Evolutionary conservation across 2,888 invertebrate genomes (phyloP).

Genomic region (Drosophila macrospina): DNA sequence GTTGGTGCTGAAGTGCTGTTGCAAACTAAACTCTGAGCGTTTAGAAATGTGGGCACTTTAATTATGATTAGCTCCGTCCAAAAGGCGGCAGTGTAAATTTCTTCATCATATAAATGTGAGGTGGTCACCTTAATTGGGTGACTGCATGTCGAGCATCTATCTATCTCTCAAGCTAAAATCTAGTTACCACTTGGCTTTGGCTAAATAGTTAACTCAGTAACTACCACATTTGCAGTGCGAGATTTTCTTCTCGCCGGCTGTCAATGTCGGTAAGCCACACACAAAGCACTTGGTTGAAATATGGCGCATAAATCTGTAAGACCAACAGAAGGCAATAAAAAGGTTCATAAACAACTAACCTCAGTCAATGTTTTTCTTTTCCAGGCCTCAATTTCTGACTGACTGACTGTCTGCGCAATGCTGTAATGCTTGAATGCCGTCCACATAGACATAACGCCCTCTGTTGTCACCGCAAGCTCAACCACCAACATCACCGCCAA

Average conservation of each 20-base stretch:
- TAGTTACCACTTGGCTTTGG: background rate
- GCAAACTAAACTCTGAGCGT: background rate
- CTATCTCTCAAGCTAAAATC: background rate
- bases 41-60: background rate
- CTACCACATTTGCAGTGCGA: slow-evolving; percentile 13
- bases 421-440: slow-evolving; percentile 8
- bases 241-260: slow-evolving; percentile 1
- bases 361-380: slow-evolving; percentile 59
- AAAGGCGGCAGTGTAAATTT: background rate
- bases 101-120: background rate
- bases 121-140: background rate
- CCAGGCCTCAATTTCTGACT: slow-evolving; percentile 25
- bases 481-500: slow-evolving; percentile 35
- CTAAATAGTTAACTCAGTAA: slow-evolving; percentile 9
- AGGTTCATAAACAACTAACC: slow-evolving; percentile 77
- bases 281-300: slow-evolving; percentile 58
- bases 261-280: slow-evolving; percentile 29
- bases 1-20: background rate
- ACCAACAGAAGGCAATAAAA: slow-evolving; percentile 71
- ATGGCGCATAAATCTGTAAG: slow-evolving; percentile 69
- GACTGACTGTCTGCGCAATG: slow-evolving; percentile 12
- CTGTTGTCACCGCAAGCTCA: slow-evolving; percentile 53
- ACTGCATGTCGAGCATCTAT: background rate
- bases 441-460: slow-evolving; percentile 48
- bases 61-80: background rate